Evolutionary conservation across 2,888 invertebrate genomes (phyloP).

Genomic region (Scelioninae gen. 1): DNA sequence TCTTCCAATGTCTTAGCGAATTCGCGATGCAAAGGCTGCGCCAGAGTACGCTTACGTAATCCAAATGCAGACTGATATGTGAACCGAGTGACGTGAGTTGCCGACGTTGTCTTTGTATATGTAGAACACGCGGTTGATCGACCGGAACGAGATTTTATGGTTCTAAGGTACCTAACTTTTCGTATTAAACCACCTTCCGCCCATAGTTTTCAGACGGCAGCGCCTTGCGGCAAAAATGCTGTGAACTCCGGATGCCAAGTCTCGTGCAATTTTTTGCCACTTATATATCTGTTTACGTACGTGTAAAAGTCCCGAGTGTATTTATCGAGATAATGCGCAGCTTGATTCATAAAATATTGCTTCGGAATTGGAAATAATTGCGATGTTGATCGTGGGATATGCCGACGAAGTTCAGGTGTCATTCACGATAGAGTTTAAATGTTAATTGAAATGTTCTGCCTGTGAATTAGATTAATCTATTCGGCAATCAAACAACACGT

Average conservation of each 20-base stretch:
- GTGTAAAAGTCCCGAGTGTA: constrained; percentile 51
- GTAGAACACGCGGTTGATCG: constrained; percentile 74
- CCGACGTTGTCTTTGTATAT: constrained; percentile 70
- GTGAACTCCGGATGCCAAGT: constrained; percentile 52
- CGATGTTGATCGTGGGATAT: constrained; percentile 64
- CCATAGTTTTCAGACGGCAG: constrained; percentile 38
- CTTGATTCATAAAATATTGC: constrained; percentile 36
- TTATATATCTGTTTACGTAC: constrained; percentile 49
- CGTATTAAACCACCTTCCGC: constrained; percentile 63
- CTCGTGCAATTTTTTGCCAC: constrained; percentile 46
- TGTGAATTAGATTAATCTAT: constrained; percentile 36
- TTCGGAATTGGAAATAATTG: constrained; percentile 48
- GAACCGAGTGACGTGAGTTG: constrained; percentile 77
- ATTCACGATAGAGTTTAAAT: constrained; percentile 53
- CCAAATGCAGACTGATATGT: constrained; percentile 71
- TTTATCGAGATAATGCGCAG: constrained; percentile 48
- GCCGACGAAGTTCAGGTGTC: constrained; percentile 56
- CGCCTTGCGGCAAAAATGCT: constrained; percentile 47
- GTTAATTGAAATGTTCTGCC: constrained; percentile 62
- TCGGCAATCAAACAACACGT: constrained; percentile 6
- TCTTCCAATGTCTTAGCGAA: constrained; percentile 64
- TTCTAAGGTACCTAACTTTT: constrained; percentile 64
- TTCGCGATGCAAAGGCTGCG: constrained; percentile 64
- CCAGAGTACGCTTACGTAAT: constrained; percentile 75
- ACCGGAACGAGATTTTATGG: constrained; percentile 72